Base-by-base conservation (phyloP, 2,797 vertebrate genomes). In the Mallotus villosus region DNA sequence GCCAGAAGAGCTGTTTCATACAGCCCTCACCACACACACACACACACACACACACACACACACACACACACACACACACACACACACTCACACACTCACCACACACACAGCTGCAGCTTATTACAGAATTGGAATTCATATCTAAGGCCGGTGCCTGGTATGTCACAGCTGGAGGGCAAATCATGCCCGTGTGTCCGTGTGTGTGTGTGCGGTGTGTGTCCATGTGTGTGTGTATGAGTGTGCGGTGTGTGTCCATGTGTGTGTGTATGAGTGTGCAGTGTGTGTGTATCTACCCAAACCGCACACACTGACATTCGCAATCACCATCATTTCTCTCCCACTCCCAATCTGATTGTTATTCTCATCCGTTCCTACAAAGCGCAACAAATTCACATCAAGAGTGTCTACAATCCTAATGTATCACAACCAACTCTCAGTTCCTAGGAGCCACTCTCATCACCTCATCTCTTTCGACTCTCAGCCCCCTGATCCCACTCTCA, bases 91-190 rank as follows among this genome's bases (percentile, higher is more conserved):
- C n/a, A n/a, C n/a, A n/a, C n/a, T n/a, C n/a, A n/a, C n/a, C n/a
- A n/a, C n/a, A n/a, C n/a, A 70, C 65, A 76, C 65, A 83, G 46
- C 64, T 73, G 29, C 69, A 79, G 72, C 63, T 75, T 78, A 78
- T 84, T 77, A 60, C 14, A 3, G 29, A 68, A 49, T 63, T 77
- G 34, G 76, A 74, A 76, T 78, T 70, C 53, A 73, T 72, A 77
- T 82, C 69, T 76, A 62, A 81, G 79, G 77, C 73, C 12, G 53
- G 74, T 82, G 75, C 78, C 68, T 81, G 68, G 71, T 73, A 75
- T 63, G 71, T 79, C 60, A 77, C 65, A 81, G 82, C 78, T 85
- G 73, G 67, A 68, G 76, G 78, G 77, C 63, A 80, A 53, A 81
- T 32, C 17, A 24, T 75, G 70, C 17, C 21, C 17, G 34, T 70